Evolutionary conservation across 2,888 invertebrate species (phyloP), one percentile per base, ranked within the genome.

Genomic region (Sminthurides aquaticus): DNA sequence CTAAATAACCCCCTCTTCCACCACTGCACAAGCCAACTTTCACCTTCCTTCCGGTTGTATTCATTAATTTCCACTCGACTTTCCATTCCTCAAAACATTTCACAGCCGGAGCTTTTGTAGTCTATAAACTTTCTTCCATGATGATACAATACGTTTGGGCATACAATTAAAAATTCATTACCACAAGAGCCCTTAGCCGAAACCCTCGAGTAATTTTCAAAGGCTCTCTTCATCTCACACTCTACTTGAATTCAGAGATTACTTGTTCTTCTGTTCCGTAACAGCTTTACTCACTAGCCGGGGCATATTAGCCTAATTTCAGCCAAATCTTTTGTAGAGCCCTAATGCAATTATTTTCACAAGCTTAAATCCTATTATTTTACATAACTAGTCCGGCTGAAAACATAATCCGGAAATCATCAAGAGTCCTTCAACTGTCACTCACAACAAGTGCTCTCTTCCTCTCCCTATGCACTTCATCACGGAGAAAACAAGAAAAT

Each of bases 91-190:
- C n/a, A n/a, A n/a, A n/a, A n/a, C n/a, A n/a, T n/a, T n/a, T n/a
- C n/a, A n/a, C n/a, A n/a, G n/a, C n/a, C n/a, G n/a, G n/a, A n/a
- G n/a, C n/a, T n/a, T n/a, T n/a, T n/a, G n/a, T n/a, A n/a, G n/a
- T n/a, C n/a, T n/a, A n/a, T n/a, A n/a, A n/a, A n/a, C n/a, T n/a
- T n/a, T n/a, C n/a, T n/a, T n/a, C n/a, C n/a, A n/a, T n/a, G n/a
- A n/a, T n/a, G n/a, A n/a, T n/a, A n/a, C n/a, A n/a, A n/a, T n/a
- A n/a, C n/a, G n/a, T n/a, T n/a, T n/a, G n/a, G n/a, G n/a, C n/a
- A 15, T 11, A 20, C 52, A 52, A 52, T 52, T 52, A 52, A 52
- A 52, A 52, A 52, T 52, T 52, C 52, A 52, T 52, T 52, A 52
- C 15, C 15, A 18, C 15, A 52, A 52, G 52, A 20, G 52, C 20